Conservation (phyloP, 2,797 vertebrate genomes). For the Ambastaia sidthimunki region DNA sequence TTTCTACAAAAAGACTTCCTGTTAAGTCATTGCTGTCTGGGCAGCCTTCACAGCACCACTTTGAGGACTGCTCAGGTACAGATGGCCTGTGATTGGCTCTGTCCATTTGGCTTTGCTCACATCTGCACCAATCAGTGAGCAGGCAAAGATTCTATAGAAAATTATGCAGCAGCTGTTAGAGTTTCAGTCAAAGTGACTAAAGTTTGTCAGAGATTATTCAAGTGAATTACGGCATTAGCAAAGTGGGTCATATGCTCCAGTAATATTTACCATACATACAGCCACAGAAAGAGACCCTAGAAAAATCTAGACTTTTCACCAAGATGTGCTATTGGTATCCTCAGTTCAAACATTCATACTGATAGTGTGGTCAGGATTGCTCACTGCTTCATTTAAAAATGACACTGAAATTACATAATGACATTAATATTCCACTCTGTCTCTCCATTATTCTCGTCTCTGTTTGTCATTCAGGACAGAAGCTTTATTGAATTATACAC, state of each 20-base stretch:
- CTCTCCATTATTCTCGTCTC: conserved; percentile 19
- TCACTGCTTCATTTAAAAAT: conserved; percentile 29
- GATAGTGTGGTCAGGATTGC: neutral
- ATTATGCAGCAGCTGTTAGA: conserved; percentile 15
- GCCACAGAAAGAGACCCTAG: neutral
- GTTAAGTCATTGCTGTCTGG: neutral
- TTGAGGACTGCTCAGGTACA: neutral
- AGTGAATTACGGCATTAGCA: neutral
- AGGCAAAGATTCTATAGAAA: neutral
- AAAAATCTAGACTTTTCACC: neutral
- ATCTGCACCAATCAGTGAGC: conserved; percentile 21
- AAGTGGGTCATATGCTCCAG: neutral
- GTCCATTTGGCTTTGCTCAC: neutral
- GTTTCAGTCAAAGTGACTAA: neutral
- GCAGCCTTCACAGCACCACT: neutral
- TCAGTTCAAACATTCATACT: neutral
- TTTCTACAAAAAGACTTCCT: neutral
- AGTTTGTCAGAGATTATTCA: conserved; percentile 22
- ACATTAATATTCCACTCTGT: conserved; percentile 18
- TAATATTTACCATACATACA: neutral
- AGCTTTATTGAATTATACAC: conserved; percentile 20
- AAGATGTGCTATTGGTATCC: neutral
- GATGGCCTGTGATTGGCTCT: conserved; percentile 13
- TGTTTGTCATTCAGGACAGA: conserved; percentile 38
- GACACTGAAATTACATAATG: conserved; percentile 9